Percentiles rank a stretch among this genome's conserved stretches.
Conservation (phyloP, 2,113 vertebrate genomes). For the Gobiocypris rarus region DNA sequence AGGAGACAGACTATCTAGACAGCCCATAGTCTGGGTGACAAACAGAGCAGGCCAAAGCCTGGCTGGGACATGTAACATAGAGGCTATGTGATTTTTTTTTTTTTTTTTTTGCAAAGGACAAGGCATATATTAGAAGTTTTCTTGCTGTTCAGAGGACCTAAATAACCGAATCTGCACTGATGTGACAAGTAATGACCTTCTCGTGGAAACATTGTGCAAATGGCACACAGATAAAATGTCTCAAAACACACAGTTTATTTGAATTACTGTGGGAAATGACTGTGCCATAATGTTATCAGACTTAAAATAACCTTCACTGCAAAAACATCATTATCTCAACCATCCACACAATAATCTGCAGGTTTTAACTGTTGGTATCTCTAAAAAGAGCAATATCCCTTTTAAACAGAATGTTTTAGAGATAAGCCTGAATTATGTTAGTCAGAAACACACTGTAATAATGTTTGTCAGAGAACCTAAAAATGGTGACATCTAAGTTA, state of each 20-base stretch:
- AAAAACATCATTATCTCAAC: constrained; percentile 50
- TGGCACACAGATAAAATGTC: constrained; percentile 54
- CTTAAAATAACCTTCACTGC: constrained; percentile 26
- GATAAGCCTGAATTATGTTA: constrained; percentile 29
- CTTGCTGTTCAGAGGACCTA: constrained; percentile 26
- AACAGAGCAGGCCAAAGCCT: constrained; percentile 37
- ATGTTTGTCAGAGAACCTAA: background rate
- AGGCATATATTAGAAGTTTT: background rate
- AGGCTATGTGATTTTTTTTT: background rate
- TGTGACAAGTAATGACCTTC: constrained; percentile 64
- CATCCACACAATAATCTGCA: constrained; percentile 47
- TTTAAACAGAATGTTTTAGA: constrained; percentile 10
- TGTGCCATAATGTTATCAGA: constrained; percentile 26
- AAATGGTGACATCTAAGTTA: background rate
- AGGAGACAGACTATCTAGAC: constrained; percentile 48
- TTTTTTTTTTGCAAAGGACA: background rate
- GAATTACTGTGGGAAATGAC: constrained; percentile 1
- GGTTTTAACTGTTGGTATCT: constrained; percentile 32
- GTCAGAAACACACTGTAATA: background rate
- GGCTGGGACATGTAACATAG: constrained; percentile 6
- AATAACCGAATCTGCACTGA: constrained; percentile 52
- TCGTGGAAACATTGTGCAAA: constrained; percentile 60
- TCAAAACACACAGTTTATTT: constrained; percentile 46
- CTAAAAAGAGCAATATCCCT: constrained; percentile 22
- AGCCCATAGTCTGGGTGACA: constrained; percentile 58